A percentile compares a stretch with the other conserved stretches of the same genome.
phyloP scores from a whole-genome alignment of 2,113 vertebrate genomes.

The Formicarius rufipectus region DNA sequence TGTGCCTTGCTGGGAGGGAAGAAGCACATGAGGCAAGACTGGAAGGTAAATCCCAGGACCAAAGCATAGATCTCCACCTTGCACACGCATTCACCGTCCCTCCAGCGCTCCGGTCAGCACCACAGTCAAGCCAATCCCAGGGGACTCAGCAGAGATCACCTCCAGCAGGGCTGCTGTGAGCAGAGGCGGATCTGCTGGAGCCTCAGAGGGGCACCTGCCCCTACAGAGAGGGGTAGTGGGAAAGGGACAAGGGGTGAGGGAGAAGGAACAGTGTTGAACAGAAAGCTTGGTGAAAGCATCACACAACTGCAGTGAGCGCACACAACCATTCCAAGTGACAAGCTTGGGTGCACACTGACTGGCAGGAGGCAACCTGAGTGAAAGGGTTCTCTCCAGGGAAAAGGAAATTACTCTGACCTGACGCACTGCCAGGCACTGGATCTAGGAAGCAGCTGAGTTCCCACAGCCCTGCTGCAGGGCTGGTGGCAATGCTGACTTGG shows the following conservation, averaged over 20 bases:
- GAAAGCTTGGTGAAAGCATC: slow-evolving; percentile 29
- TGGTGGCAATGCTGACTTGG: neutral
- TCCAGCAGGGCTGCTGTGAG: neutral
- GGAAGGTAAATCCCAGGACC: neutral
- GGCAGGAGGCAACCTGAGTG: neutral
- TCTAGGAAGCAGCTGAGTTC: neutral
- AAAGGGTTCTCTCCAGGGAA: neutral
- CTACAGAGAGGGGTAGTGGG: neutral
- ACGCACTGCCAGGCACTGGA: neutral
- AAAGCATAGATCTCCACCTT: slow-evolving; percentile 10
- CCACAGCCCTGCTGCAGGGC: neutral
- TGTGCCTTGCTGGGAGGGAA: slow-evolving; percentile 48
- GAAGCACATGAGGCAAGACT: slow-evolving; percentile 27
- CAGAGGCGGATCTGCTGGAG: neutral
- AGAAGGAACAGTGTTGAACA: neutral
- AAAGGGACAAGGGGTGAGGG: neutral
- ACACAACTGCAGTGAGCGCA: neutral
- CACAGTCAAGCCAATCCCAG: neutral
- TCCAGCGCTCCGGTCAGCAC: neutral
- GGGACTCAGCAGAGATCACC: neutral
- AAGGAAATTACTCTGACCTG: neutral
- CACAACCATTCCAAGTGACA: neutral
- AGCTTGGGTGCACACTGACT: neutral
- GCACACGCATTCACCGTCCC: neutral
- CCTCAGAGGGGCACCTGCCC: neutral